Percentiles rank a stretch among this genome's conserved stretches.
Evolutionary conservation across 2,888 invertebrate species (phyloP).

Genomic region (Drosophila peninsularis): DNA sequence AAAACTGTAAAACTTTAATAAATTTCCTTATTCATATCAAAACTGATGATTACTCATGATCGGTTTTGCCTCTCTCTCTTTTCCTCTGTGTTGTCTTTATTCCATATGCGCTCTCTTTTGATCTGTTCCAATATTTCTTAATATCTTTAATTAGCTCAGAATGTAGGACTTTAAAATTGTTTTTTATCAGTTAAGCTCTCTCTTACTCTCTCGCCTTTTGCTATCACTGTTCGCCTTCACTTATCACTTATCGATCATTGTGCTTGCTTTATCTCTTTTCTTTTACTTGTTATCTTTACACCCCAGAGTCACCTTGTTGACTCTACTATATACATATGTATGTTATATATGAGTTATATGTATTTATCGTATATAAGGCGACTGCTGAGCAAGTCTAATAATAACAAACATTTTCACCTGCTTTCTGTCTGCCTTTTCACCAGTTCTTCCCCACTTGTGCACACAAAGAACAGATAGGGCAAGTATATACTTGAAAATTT

Average conservation of each 20-base stretch:
- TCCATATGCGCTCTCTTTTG: not conserved
- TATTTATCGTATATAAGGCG: conserved; percentile 26
- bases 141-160: not conserved
- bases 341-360: not conserved
- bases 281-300: conserved; percentile 35
- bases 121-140: not conserved
- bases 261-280: conserved; percentile 10
- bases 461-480: conserved; percentile 20
- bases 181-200: not conserved
- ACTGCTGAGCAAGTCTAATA: conserved; percentile 35
- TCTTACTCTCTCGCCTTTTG: not conserved
- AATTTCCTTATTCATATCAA: too few species aligned
- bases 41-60: too few species aligned
- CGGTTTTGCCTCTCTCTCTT: too few species aligned
- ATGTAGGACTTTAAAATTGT: not conserved
- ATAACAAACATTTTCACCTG: conserved; percentile 26
- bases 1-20: not conserved
- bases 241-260: conserved; percentile 33
- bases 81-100: not conserved
- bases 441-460: conserved; percentile 23
- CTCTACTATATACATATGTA: conserved; percentile 12
- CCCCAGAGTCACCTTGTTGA: conserved; percentile 16
- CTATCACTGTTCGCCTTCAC: not conserved
- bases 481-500: conserved; percentile 25
- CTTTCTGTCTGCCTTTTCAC: not conserved